Evolutionary conservation across 2,113 vertebrate genomes (phyloP), one percentile per base, ranked within the genome.

Genomic region (Anthoscopus minutus): DNA sequence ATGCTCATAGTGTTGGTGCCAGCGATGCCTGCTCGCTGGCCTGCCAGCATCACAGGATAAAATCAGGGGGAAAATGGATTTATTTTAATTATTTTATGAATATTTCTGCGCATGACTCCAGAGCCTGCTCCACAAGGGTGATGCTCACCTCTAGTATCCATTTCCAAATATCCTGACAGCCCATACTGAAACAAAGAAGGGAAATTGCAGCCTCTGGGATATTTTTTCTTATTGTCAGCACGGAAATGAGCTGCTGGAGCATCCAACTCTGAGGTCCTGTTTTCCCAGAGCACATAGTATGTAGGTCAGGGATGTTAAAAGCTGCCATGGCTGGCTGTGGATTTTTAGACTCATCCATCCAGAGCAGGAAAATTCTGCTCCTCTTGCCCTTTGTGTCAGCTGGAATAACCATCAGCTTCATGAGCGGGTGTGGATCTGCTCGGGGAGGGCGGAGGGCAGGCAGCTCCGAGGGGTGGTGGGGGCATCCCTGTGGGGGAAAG

Each of bases 241-340:
- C 20, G 47, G 66, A 40, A 73, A 69, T 8, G 77, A 57, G 60
- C 81, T 81, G 80, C 72, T 13, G 1, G 22, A 57, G 50, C 85
- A 31, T 67, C 78, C 5, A 40, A 33, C 58, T 64, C 87, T 9
- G 11, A 11, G 82, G 79, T 77, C 88, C 85, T 44, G 54, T 47
- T 91, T 83, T 89, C 89, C 85, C 92, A 31, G 73, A 56, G 91
- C 92, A 62, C 40, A 24, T 0, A 61, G 50, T 81, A 88, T 91
- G 81, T 96, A 93, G 96, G 96, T 94, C 96, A 96, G 86, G 89
- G 93, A 71, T 88, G 91, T 76, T 85, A 88, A 90, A 90, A 92
- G 91, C 93, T 88, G 77, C 88, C 54, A 23, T 80, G 30, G 74
- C 79, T 66, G 79, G 86, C 86, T 88, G 89, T 78, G 89, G 92